phyloP scores from a whole-genome alignment of 2,888 invertebrate species.

The Bellardia bayeri region DNA sequence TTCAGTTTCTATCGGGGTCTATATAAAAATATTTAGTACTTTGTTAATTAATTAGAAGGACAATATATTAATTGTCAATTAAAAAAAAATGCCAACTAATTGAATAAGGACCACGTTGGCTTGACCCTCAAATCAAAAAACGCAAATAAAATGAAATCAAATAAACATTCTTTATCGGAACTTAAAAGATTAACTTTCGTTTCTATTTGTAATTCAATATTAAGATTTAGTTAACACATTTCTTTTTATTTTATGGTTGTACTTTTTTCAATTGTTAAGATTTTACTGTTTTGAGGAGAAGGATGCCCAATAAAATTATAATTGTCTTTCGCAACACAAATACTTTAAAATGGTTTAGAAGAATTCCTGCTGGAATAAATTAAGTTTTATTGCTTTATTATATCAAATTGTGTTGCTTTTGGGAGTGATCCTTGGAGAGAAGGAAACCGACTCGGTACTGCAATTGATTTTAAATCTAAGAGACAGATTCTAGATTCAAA shows the following conservation, averaged over 20 bases:
- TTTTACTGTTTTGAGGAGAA: background rate
- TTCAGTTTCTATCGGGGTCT: background rate
- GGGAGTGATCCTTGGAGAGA: too few species aligned
- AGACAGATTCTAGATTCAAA: too few species aligned
- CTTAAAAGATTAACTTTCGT: conserved; percentile 58
- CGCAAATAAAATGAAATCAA: conserved; percentile 30
- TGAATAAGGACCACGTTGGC: conserved; percentile 45
- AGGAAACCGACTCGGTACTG: too few species aligned
- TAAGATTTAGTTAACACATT: conserved; percentile 38
- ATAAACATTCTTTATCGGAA: conserved; percentile 22
- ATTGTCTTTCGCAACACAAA: background rate
- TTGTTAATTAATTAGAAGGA: conserved; percentile 43
- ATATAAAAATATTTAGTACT: background rate
- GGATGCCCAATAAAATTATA: background rate
- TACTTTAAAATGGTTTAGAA: too few species aligned
- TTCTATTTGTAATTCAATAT: conserved; percentile 38
- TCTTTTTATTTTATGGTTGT: conserved; percentile 5
- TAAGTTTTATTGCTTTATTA: too few species aligned
- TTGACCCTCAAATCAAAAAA: background rate
- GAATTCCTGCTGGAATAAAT: too few species aligned
- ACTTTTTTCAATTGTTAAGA: background rate
- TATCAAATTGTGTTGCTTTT: too few species aligned
- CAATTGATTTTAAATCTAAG: too few species aligned
- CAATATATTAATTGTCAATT: conserved; percentile 46
- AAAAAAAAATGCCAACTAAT: conserved; percentile 45